Conservation (phyloP, 2,888 invertebrate genomes). For the Laspeyria flexula region DNA sequence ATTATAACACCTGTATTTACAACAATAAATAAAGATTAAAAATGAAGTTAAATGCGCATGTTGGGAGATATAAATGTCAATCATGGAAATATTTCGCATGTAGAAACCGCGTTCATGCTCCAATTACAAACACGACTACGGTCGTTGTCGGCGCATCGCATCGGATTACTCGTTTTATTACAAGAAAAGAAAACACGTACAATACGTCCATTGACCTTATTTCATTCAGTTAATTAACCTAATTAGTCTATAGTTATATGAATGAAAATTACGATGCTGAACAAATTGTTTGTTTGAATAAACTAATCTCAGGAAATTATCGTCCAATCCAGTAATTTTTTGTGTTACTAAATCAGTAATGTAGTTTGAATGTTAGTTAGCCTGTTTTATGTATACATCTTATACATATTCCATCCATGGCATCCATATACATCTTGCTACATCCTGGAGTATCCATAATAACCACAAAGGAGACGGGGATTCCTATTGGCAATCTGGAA, state of each 20-base stretch:
- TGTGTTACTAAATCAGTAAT: too few species aligned
- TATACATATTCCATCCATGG: too few species aligned
- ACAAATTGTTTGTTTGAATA: too few species aligned
- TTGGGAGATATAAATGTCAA: slow-evolving; percentile 18
- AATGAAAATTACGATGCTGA: too few species aligned
- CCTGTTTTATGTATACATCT: too few species aligned
- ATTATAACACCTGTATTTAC: neutral
- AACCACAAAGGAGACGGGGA: too few species aligned
- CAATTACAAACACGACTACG: slow-evolving; percentile 33
- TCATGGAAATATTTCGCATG: slow-evolving; percentile 39
- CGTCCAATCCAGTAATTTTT: too few species aligned
- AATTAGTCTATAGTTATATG: neutral
- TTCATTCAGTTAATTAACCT: neutral
- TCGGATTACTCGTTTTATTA: slow-evolving; percentile 17
- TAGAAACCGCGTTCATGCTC: slow-evolving; percentile 50
- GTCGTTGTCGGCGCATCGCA: slow-evolving; percentile 24
- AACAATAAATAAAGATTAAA: neutral
- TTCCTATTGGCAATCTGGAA: too few species aligned
- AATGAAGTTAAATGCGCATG: neutral
- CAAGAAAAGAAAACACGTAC: slow-evolving; percentile 30
- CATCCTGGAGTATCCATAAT: too few species aligned
- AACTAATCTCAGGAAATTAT: too few species aligned
- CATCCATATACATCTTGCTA: too few species aligned
- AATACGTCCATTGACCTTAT: slow-evolving; percentile 26
- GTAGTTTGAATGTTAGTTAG: too few species aligned